phyloP scores from a whole-genome alignment of 2,797 vertebrate species.

The Leptodactylus fallax region DNA sequence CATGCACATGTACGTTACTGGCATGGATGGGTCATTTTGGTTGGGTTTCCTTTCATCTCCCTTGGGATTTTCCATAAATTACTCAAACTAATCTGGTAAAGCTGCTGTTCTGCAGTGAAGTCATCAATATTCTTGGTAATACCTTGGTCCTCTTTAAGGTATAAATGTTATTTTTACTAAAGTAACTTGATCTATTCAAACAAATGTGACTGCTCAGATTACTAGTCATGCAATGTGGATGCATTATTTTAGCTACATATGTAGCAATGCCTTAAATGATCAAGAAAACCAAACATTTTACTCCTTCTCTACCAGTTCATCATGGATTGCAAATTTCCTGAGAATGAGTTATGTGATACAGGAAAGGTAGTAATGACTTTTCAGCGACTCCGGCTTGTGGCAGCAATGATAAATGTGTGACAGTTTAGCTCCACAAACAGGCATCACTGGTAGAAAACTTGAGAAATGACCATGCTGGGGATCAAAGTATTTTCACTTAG shows the following conservation, averaged over 20 bases:
- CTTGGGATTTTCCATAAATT: constrained; percentile 51
- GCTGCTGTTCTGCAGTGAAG: constrained; percentile 56
- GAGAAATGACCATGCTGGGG: neutral
- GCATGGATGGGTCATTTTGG: constrained; percentile 33
- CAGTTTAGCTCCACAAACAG: constrained; percentile 25
- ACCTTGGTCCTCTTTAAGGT: constrained; percentile 54
- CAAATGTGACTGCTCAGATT: constrained; percentile 44
- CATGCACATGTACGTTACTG: constrained; percentile 21
- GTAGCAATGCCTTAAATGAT: constrained; percentile 21
- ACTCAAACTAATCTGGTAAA: constrained; percentile 39
- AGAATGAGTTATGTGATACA: constrained; percentile 52
- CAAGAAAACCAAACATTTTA: constrained; percentile 29
- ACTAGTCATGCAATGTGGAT: constrained; percentile 22
- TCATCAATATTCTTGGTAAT: constrained; percentile 63
- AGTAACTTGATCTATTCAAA: constrained; percentile 37
- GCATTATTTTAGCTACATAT: constrained; percentile 35
- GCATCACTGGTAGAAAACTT: constrained; percentile 30
- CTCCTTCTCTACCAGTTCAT: constrained; percentile 36
- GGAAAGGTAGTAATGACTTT: constrained; percentile 47
- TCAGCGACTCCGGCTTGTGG: constrained; percentile 14
- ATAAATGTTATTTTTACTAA: constrained; percentile 48
- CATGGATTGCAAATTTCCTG: constrained; percentile 43
- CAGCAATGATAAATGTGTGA: constrained; percentile 50
- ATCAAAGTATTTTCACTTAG: constrained; percentile 40
- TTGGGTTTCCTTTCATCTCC: constrained; percentile 54